A percentile compares a stretch with the other conserved stretches of the same genome.
Evolutionary conservation across 2,888 invertebrate genomes (phyloP).

Genomic region (Diaphora mendica): DNA sequence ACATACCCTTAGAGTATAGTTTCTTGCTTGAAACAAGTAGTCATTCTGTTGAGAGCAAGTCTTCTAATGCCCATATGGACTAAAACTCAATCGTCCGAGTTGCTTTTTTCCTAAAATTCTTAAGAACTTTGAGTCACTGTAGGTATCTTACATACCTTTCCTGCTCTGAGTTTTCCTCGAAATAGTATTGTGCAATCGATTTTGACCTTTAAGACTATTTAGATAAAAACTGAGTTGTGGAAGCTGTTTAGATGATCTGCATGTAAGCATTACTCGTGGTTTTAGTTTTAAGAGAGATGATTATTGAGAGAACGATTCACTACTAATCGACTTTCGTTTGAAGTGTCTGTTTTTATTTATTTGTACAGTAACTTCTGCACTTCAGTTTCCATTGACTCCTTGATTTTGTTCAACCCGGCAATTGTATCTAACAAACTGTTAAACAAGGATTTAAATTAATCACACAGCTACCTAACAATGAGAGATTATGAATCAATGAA

Average conservation of each 20-base stretch:
- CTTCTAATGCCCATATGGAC: background rate
- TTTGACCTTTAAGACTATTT: constrained; percentile 23
- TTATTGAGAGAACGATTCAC: background rate
- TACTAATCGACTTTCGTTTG: background rate
- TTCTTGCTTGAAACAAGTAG: background rate
- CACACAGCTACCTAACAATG: background rate
- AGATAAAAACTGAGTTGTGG: constrained; percentile 8
- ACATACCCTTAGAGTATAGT: background rate
- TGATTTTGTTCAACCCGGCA: background rate
- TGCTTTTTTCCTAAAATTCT: constrained; percentile 1
- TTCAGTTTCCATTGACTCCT: background rate
- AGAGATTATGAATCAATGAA: background rate
- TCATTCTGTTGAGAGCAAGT: background rate
- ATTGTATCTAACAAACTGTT: background rate
- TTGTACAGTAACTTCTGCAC: background rate
- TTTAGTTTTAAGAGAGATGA: background rate
- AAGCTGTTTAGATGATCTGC: background rate
- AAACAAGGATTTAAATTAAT: background rate
- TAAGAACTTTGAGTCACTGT: background rate
- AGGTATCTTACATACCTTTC: constrained; percentile 15
- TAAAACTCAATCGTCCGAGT: background rate
- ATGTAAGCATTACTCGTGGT: background rate
- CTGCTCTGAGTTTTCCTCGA: constrained; percentile 29
- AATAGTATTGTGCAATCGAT: constrained; percentile 21
- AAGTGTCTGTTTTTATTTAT: background rate